phyloP scores from a whole-genome alignment of 2,888 invertebrate genomes.

The Parnassius mnemosyne region DNA sequence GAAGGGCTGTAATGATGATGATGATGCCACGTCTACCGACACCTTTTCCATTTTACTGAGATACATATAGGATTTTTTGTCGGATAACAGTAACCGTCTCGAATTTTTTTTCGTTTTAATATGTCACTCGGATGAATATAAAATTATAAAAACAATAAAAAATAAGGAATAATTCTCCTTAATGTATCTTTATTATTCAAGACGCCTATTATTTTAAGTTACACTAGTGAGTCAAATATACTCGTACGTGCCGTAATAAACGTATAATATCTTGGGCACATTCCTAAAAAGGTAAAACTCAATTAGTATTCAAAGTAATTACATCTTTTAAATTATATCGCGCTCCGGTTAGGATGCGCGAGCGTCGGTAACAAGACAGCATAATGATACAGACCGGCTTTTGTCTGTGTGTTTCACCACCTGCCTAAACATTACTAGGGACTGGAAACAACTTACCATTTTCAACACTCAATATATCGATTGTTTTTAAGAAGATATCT shows the following conservation, averaged over 20 bases:
- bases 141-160: too few relatives aligned
- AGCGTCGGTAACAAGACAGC: slow-evolving; percentile 77
- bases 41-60: too few relatives aligned
- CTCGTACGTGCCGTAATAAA: neutral
- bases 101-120: too few relatives aligned
- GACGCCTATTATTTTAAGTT: too few relatives aligned
- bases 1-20: too few relatives aligned
- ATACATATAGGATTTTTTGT: too few relatives aligned
- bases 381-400: slow-evolving; percentile 74
- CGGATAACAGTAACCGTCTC: too few relatives aligned
- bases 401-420: slow-evolving; percentile 78
- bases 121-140: too few relatives aligned
- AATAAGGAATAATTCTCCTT: too few relatives aligned
- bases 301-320: slow-evolving; percentile 70
- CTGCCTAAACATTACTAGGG: slow-evolving; percentile 71
- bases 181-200: too few relatives aligned
- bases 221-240: too few relatives aligned
- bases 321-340: slow-evolving; percentile 65
- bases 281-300: slow-evolving; percentile 31
- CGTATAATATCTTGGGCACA: slow-evolving; percentile 8
- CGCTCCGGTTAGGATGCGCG: slow-evolving; percentile 61
- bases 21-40: too few relatives aligned
- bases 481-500: slow-evolving; percentile 6
- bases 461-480: slow-evolving; percentile 32
- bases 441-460: slow-evolving; percentile 31